A percentile compares a stretch with the other conserved stretches of the same genome.
These are phyloP conservation scores for Hoplodrina ambigua DNA, from an alignment of 2,888 invertebrate species.

Conservation along the genomic window DNA sequence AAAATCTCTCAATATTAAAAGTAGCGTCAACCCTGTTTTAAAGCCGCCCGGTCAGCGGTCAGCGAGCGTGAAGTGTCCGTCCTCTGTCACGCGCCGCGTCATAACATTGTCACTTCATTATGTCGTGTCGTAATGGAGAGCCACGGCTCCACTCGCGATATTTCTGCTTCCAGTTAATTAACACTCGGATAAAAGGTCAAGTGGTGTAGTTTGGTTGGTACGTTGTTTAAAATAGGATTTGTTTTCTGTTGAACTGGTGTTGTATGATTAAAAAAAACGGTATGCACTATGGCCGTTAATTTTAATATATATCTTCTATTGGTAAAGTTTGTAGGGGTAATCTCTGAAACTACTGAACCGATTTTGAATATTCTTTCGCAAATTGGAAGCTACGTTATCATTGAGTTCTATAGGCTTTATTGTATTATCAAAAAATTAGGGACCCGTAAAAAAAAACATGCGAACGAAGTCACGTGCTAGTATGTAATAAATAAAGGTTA, in stretches of 20 bases:
- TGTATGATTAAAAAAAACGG: too few relatives aligned
- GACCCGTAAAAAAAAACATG: too few relatives aligned
- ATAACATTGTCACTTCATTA: constrained; percentile 85
- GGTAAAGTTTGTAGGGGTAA: too few relatives aligned
- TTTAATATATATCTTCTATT: too few relatives aligned
- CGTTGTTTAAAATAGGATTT: constrained; percentile 15
- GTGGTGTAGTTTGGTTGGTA: constrained; percentile 40
- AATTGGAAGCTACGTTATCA: too few relatives aligned
- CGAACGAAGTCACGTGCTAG: too few relatives aligned
- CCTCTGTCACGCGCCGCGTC: constrained; percentile 71
- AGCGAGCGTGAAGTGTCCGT: constrained; percentile 69
- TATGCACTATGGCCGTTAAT: too few relatives aligned
- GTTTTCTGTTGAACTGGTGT: not conserved
- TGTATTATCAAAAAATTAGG: too few relatives aligned
- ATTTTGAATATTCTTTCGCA: too few relatives aligned
- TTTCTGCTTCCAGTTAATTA: constrained; percentile 78
- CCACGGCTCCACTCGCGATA: constrained; percentile 63
- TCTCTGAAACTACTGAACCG: too few relatives aligned
- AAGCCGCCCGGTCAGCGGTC: constrained; percentile 59
- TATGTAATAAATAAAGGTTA: too few relatives aligned
- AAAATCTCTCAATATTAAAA: not conserved
- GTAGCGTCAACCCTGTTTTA: constrained; percentile 39
- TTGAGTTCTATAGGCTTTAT: too few relatives aligned
- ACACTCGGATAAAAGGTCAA: constrained; percentile 74
- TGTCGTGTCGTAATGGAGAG: constrained; percentile 72